Conservation (phyloP, 1,140 invertebrate species). For the Popillia japonica region DNA sequence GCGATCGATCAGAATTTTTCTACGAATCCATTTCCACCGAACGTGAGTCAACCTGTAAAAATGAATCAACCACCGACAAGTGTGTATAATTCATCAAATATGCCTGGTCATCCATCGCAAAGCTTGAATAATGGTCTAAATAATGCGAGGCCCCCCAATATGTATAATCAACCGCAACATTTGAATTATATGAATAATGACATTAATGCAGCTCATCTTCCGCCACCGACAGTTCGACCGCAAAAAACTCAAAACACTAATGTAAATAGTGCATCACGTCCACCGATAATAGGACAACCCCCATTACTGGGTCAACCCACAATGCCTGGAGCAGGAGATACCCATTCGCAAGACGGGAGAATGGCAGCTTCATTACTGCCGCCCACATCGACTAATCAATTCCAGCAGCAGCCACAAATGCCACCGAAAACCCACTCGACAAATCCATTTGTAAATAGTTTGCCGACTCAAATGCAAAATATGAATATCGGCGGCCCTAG, state of each 20-base stretch:
- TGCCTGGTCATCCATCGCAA: not conserved
- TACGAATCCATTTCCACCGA: conserved; percentile 52
- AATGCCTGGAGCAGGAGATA: conserved; percentile 44
- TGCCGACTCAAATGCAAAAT: conserved; percentile 59
- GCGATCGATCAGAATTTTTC: conserved; percentile 47
- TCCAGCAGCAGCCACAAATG: conserved; percentile 49
- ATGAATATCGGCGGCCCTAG: conserved; percentile 56
- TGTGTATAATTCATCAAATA: not conserved
- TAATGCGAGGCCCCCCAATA: not conserved
- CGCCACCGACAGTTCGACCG: too few relatives aligned
- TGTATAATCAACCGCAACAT: not conserved
- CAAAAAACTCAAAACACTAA: too few relatives aligned
- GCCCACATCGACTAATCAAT: conserved; percentile 44
- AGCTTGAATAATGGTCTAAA: not conserved
- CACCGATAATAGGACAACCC: conserved; percentile 48
- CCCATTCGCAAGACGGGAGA: conserved; percentile 37
- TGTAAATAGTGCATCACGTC: not conserved
- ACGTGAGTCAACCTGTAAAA: not conserved
- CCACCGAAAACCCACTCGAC: conserved; percentile 43
- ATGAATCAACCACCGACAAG: not conserved
- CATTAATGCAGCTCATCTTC: not conserved
- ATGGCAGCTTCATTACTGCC: conserved; percentile 43
- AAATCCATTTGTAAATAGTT: conserved; percentile 50
- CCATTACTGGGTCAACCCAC: conserved; percentile 45
- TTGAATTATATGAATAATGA: conserved; percentile 2